phyloP scores from a whole-genome alignment of 1,140 invertebrate genomes.

The Trachymyrmex cornetzi region DNA sequence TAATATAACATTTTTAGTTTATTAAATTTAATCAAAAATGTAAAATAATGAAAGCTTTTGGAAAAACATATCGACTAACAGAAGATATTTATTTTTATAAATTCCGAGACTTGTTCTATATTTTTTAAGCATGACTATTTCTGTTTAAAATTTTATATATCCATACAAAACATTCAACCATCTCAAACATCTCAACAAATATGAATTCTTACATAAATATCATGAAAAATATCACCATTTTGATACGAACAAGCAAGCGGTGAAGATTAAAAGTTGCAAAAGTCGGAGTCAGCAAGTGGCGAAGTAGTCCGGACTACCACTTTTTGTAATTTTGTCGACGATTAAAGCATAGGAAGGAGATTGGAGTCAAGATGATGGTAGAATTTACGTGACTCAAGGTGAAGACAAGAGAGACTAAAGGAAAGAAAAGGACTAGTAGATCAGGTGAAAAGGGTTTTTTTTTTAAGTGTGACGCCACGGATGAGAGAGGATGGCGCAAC shows the following conservation, averaged over 20 bases:
- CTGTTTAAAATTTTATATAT: background rate
- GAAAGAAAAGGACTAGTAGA: background rate
- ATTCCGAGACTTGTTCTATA: background rate
- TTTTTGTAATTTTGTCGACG: constrained; percentile 67
- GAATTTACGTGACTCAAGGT: background rate
- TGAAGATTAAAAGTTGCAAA: constrained; percentile 71
- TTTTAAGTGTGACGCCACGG: constrained; percentile 49
- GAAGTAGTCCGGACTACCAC: constrained; percentile 66
- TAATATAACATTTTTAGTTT: background rate
- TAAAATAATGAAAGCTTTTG: background rate
- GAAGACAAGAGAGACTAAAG: background rate
- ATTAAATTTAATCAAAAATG: background rate
- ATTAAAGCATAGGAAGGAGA: constrained; percentile 37
- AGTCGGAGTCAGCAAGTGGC: constrained; percentile 65
- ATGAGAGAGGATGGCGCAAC: constrained; percentile 24
- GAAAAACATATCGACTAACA: background rate
- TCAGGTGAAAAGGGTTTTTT: background rate
- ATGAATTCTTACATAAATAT: constrained; percentile 46
- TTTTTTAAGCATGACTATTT: background rate
- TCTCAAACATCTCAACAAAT: constrained; percentile 29
- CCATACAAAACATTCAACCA: background rate
- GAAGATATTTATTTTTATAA: background rate
- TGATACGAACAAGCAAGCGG: background rate
- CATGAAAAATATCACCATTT: constrained; percentile 55
- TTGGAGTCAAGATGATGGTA: constrained; percentile 25